These are phyloP conservation scores for Grammomys surdaster DNA, from an alignment of 2,113 vertebrate genomes.

Conservation along the genomic window DNA sequence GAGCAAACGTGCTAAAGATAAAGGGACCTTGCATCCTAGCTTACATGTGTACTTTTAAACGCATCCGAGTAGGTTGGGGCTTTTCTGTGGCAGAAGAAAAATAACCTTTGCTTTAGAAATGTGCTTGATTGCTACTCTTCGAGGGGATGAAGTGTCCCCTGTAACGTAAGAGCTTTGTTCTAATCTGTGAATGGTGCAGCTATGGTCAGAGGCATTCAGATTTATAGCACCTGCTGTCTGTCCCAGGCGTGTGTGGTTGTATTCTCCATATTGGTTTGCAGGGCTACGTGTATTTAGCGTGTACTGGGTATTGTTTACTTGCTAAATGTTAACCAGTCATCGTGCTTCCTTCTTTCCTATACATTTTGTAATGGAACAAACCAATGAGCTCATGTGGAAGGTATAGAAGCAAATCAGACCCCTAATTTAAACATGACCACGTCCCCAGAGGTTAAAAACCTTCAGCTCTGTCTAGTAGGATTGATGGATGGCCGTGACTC, in stretches of 20 bases:
- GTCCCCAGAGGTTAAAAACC: neutral
- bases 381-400: neutral
- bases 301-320: neutral
- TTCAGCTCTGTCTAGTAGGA: neutral
- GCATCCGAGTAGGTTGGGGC: neutral
- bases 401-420: neutral
- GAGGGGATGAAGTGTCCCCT: neutral
- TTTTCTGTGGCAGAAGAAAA: neutral
- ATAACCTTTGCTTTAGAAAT: constrained; percentile 3
- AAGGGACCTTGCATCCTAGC: neutral
- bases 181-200: neutral
- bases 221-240: neutral
- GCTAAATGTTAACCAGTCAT: neutral
- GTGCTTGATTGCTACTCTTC: neutral
- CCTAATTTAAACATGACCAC: neutral
- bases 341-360: neutral
- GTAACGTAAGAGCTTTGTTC: neutral
- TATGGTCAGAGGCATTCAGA: neutral
- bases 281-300: neutral
- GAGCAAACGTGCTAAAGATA: neutral
- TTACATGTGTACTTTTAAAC: neutral
- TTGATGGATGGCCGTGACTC: neutral
- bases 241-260: no score
- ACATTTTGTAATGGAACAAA: neutral
- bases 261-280: neutral